Evolutionary conservation across 1,140 invertebrate genomes (phyloP).

Genomic region (Ceratina calcarata): DNA sequence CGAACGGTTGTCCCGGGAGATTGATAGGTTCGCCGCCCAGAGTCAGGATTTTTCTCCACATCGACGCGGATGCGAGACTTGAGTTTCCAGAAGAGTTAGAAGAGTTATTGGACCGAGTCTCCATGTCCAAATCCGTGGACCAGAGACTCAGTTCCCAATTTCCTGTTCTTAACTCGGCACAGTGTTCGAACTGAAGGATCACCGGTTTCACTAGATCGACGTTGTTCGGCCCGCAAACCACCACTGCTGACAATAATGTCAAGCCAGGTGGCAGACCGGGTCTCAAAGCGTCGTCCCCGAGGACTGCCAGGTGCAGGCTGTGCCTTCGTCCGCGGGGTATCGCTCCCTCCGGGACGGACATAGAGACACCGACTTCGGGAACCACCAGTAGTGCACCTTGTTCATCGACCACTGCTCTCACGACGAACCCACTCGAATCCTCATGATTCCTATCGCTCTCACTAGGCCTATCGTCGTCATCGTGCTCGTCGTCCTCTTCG

Average conservation of each 20-base stretch:
- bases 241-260: slow-evolving; percentile 94
- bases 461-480: slow-evolving; percentile 42
- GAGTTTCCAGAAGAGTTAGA: slow-evolving; percentile 79
- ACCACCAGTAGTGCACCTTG: slow-evolving; percentile 89
- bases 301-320: slow-evolving; percentile 92
- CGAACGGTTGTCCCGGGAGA: slow-evolving; percentile 92
- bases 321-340: slow-evolving; percentile 89
- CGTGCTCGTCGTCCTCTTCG: slow-evolving; percentile 73
- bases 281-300: slow-evolving; percentile 93
- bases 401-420: slow-evolving; percentile 84
- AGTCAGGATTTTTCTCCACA: slow-evolving; percentile 91
- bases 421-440: slow-evolving; percentile 89
- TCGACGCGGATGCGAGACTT: slow-evolving; percentile 84
- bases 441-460: slow-evolving; percentile 55
- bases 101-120: slow-evolving; percentile 92
- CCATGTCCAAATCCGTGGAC: slow-evolving; percentile 86
- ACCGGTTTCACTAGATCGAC: slow-evolving; percentile 92
- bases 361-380: slow-evolving; percentile 89
- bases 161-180: slow-evolving; percentile 91
- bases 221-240: slow-evolving; percentile 91
- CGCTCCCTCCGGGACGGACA: slow-evolving; percentile 93
- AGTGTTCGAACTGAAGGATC: slow-evolving; percentile 95
- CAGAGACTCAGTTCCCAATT: slow-evolving; percentile 92
- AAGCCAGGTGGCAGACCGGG: slow-evolving; percentile 90
- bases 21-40: slow-evolving; percentile 97